phyloP scores from a whole-genome alignment of 2,888 invertebrate genomes.

The Chymomyza caudatula region DNA sequence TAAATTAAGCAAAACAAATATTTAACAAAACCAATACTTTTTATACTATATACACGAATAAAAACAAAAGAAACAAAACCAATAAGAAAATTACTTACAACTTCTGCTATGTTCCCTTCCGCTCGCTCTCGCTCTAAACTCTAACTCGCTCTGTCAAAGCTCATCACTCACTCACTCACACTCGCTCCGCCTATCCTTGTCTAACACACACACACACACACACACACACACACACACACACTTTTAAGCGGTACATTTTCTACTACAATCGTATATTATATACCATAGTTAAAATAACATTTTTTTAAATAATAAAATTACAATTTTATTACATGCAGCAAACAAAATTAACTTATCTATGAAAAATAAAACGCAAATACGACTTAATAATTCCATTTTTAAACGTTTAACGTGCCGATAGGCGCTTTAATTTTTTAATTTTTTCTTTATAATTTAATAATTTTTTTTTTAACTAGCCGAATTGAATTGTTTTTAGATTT shows the following conservation, averaged over 20 bases:
- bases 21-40: slow-evolving; percentile 49
- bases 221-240: too few species aligned
- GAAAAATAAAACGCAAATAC: neutral
- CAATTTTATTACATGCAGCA: neutral
- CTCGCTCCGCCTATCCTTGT: slow-evolving; percentile 28
- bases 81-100: neutral
- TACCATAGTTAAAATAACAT: neutral
- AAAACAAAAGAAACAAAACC: slow-evolving; percentile 2
- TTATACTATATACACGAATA: slow-evolving; percentile 61
- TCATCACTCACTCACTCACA: slow-evolving; percentile 27
- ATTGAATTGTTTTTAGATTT: neutral
- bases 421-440: too few species aligned
- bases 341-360: neutral
- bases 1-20: slow-evolving; percentile 50
- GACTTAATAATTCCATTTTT: neutral
- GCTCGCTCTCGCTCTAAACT: slow-evolving; percentile 1
- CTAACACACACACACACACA: too few species aligned
- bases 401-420: too few species aligned
- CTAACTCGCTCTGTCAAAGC: slow-evolving; percentile 37
- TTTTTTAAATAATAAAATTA: neutral
- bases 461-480: too few species aligned
- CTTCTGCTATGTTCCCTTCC: slow-evolving; percentile 18
- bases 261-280: slow-evolving; percentile 40
- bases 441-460: too few species aligned
- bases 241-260: slow-evolving; percentile 58